These are phyloP conservation scores for Apamea crenata DNA, from an alignment of 2,888 invertebrate species.

Conservation along the genomic window DNA sequence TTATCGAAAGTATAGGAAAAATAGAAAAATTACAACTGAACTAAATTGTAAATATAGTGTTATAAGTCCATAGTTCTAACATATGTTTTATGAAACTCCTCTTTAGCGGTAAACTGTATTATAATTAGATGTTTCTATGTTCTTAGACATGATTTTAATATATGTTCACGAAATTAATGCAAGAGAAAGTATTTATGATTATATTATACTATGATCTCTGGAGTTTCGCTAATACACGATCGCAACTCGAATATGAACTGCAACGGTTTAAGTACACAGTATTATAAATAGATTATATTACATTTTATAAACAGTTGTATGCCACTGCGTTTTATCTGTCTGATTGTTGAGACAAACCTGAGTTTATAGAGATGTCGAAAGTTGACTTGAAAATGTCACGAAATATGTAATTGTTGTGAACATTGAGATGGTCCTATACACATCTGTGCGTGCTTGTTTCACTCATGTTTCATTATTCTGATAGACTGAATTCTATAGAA, in stretches of 20 bases:
- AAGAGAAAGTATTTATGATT: constrained; percentile 69
- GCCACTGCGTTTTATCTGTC: constrained; percentile 17
- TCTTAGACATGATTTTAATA: constrained; percentile 59
- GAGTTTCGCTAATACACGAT: constrained; percentile 63
- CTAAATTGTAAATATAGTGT: constrained; percentile 65
- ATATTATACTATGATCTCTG: constrained; percentile 72
- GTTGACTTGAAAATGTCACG: not conserved
- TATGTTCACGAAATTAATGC: constrained; percentile 61
- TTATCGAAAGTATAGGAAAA: constrained; percentile 15
- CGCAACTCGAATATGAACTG: constrained; percentile 74
- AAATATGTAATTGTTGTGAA: constrained; percentile 8
- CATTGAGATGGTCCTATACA: constrained; percentile 3
- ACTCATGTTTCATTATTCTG: constrained; percentile 1
- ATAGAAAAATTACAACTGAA: constrained; percentile 46
- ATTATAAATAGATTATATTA: constrained; percentile 70
- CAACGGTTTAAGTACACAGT: constrained; percentile 77
- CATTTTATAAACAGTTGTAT: constrained; percentile 50
- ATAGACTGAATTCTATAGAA: constrained; percentile 33
- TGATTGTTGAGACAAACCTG: constrained; percentile 20
- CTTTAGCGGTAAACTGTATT: constrained; percentile 63
- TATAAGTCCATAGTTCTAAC: constrained; percentile 52
- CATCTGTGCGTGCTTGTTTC: not conserved
- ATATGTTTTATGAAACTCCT: constrained; percentile 54
- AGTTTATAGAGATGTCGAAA: not conserved
- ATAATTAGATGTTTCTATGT: constrained; percentile 60